Evolutionary conservation across 2,113 vertebrate species (phyloP).

Genomic region (Clarias magur): DNA sequence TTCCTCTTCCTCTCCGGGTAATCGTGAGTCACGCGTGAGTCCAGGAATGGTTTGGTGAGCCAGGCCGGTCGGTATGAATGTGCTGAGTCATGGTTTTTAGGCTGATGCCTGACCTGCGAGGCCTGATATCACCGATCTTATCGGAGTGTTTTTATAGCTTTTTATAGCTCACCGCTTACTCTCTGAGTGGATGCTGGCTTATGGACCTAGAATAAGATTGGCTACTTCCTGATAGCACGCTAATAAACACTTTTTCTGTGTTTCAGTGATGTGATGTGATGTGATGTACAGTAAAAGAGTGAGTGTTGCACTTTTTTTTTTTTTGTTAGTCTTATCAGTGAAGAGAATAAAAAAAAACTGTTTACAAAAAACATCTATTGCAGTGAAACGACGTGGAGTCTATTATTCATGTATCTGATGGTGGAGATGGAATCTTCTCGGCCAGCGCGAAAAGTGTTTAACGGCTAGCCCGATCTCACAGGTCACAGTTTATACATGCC

Average conservation of each 20-base stretch:
- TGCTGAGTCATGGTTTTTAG: slow-evolving; percentile 18
- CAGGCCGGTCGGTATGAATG: neutral
- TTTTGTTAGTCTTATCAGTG: neutral
- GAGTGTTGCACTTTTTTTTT: neutral
- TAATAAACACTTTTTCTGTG: neutral
- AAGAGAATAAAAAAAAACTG: neutral
- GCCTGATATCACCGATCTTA: neutral
- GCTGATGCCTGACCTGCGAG: neutral
- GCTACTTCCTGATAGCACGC: slow-evolving; percentile 20
- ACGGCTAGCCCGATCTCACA: neutral
- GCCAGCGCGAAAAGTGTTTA: slow-evolving; percentile 13
- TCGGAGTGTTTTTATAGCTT: slow-evolving; percentile 1
- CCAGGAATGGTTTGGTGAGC: neutral
- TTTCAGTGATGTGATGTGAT: neutral
- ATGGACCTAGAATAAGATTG: slow-evolving; percentile 6
- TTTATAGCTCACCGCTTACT: neutral
- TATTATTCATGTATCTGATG: neutral
- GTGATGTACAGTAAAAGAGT: too few relatives aligned
- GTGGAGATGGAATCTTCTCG: neutral
- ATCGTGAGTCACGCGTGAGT: neutral
- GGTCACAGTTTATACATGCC: slow-evolving; percentile 5
- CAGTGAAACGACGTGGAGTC: neutral
- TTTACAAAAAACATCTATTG: neutral
- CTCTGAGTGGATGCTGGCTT: neutral
- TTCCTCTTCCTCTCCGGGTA: neutral